Percentiles rank a stretch among this genome's conserved stretches.
Evolutionary conservation across 1,140 invertebrate genomes (phyloP).

Genomic region (Rhynchophorus ferrugineus): DNA sequence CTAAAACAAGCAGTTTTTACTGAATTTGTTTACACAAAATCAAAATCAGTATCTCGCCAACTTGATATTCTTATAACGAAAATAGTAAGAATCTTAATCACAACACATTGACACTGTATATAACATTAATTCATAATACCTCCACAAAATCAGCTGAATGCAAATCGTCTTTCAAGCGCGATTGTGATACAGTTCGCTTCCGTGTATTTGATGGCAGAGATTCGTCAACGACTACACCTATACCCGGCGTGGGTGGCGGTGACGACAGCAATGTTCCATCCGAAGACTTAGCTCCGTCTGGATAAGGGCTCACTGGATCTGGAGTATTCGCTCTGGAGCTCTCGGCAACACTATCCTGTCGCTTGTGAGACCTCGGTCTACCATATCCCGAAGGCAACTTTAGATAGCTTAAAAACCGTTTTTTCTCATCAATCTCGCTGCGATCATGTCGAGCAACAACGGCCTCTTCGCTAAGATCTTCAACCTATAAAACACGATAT

Average conservation of each 20-base stretch:
- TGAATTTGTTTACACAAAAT: too few species aligned
- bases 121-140: too few species aligned
- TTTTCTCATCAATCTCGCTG: constrained; percentile 70
- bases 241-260: constrained; percentile 51
- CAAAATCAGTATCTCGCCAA: too few species aligned
- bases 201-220: constrained; percentile 38
- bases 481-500: constrained; percentile 46
- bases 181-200: constrained; percentile 46
- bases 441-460: constrained; percentile 60
- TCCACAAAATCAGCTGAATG: constrained; percentile 14
- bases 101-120: too few species aligned
- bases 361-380: constrained; percentile 51
- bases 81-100: too few species aligned
- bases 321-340: constrained; percentile 66
- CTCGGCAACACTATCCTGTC: constrained; percentile 60
- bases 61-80: too few species aligned
- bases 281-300: constrained; percentile 3
- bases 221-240: constrained; percentile 35
- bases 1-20: too few species aligned
- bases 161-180: constrained; percentile 39
- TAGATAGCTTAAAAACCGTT: constrained; percentile 65
- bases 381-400: constrained; percentile 54
- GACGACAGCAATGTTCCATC: constrained; percentile 46
- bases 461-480: constrained; percentile 70
- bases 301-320: constrained; percentile 47